Evolutionary conservation across 2,888 invertebrate species (phyloP).

Genomic region (Acheta domesticus): DNA sequence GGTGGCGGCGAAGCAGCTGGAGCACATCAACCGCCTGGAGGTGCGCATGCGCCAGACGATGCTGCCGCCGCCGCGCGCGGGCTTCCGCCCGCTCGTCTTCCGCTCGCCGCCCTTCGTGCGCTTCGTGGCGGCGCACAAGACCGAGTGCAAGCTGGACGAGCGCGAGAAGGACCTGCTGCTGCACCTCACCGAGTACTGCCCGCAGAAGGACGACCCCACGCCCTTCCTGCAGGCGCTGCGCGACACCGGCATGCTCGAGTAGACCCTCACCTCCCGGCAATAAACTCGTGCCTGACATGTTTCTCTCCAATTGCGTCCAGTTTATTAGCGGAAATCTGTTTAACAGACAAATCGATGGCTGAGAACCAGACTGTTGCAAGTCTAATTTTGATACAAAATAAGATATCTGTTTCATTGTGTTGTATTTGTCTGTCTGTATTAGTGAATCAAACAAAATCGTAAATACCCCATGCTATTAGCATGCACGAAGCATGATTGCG

Average conservation of each 20-base stretch:
- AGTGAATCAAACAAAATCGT: no score
- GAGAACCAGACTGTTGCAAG: no score
- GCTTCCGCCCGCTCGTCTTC: neutral
- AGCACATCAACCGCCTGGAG: neutral
- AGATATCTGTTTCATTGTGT: no score
- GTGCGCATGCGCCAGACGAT: neutral
- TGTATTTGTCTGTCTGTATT: no score
- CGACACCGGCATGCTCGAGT: neutral
- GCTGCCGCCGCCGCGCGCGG: neutral
- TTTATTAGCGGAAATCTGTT: no score
- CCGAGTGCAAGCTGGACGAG: neutral
- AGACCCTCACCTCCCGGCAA: no score
- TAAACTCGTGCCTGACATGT: no score
- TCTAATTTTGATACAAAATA: no score
- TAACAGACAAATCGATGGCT: no score
- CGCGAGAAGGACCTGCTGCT: neutral
- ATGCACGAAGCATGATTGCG: no score
- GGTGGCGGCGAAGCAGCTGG: constrained; percentile 1
- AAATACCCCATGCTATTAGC: no score
- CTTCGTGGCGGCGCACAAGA: neutral
- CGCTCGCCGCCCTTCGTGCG: neutral
- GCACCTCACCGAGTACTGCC: neutral
- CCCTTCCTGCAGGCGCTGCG: neutral
- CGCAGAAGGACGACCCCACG: neutral
- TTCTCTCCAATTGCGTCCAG: no score